Evolutionary conservation across 2,888 invertebrate genomes (phyloP), one percentile per base, ranked within the genome.

Genomic region (Harpagoxenus sublaevis): DNA sequence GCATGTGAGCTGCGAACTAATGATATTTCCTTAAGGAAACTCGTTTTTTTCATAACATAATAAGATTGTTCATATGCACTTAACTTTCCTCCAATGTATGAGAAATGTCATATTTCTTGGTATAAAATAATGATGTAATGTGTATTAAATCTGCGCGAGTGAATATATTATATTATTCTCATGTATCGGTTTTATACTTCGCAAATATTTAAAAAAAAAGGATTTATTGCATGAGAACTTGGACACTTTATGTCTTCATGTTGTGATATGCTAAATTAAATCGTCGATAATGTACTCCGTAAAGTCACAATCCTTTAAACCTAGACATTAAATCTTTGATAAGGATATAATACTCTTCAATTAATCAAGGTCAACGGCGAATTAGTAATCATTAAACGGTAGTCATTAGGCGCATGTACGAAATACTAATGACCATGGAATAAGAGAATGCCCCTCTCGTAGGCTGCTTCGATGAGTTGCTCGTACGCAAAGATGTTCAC

Each of bases 341-440:
- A 70, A 75, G 62, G 39, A 89, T 84, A 74, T 60, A 78, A 78
- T 23, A 62, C 66, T 86, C 70, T 88, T 66, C 63, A 88, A 90
- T 90, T 88, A 89, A 78, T 71, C 90, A 90, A 89, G 89, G 89
- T 82, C 88, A 88, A 83, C 66, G 57, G n/a, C 15, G 82, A 84
- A 90, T 90, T 82, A 86, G 89, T 87, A 90, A 81, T 88, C 89
- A 45, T 68, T 63, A 84, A 87, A 86, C 84, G 83, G 35, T 74
- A 39, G 85, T 87, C 88, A 90, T 89, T 89, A 89, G 85, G 57
- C 57, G 51, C 86, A 53, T 84, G 86, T 55, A 63, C 53, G 31
- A 87, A 87, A 89, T 90, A 88, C 86, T 77, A 89, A 89, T 84
- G 90, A 83, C 71, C 74, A 31, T 75, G 31, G 77, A 63, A 48